Evolutionary conservation across 1,140 invertebrate genomes (phyloP).

Genomic region (Drusus annulatus): DNA sequence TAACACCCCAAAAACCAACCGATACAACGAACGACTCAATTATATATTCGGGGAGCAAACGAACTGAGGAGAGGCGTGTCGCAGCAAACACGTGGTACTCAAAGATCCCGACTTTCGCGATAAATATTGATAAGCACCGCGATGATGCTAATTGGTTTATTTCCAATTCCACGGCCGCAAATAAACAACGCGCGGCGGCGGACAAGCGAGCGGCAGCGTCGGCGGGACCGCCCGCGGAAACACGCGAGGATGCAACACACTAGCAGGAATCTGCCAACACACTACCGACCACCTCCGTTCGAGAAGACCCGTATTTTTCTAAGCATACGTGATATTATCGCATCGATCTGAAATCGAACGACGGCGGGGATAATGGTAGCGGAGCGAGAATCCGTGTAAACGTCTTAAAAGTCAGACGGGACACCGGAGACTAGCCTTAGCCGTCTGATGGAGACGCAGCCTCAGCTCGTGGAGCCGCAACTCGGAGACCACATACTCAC

Average conservation of each 20-base stretch:
- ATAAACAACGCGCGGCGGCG: neutral
- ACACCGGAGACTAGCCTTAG: slow-evolving; percentile 21
- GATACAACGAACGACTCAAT: too few relatives aligned
- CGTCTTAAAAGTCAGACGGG: slow-evolving; percentile 37
- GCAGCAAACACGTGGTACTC: neutral
- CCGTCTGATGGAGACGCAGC: slow-evolving; percentile 37
- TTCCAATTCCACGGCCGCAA: slow-evolving; percentile 4
- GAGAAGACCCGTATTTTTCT: slow-evolving; percentile 30
- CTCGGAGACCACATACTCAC: slow-evolving; percentile 50
- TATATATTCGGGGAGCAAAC: too few relatives aligned
- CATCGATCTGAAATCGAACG: slow-evolving; percentile 37
- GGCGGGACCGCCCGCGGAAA: neutral
- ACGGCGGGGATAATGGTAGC: slow-evolving; percentile 20
- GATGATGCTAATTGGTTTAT: slow-evolving; percentile 46
- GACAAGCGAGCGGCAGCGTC: neutral
- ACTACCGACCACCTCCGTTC: neutral
- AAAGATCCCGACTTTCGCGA: slow-evolving; percentile 6
- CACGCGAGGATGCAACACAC: neutral
- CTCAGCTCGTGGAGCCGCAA: neutral
- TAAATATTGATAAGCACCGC: slow-evolving; percentile 23
- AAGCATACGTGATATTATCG: slow-evolving; percentile 14
- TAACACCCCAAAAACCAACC: too few relatives aligned
- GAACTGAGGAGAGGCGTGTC: neutral
- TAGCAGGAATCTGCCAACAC: slow-evolving; percentile 9
- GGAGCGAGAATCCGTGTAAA: slow-evolving; percentile 28